Evolutionary conservation across 1,140 invertebrate species (phyloP), one percentile per base, ranked within the genome.

Genomic region (Zophobas atratus): DNA sequence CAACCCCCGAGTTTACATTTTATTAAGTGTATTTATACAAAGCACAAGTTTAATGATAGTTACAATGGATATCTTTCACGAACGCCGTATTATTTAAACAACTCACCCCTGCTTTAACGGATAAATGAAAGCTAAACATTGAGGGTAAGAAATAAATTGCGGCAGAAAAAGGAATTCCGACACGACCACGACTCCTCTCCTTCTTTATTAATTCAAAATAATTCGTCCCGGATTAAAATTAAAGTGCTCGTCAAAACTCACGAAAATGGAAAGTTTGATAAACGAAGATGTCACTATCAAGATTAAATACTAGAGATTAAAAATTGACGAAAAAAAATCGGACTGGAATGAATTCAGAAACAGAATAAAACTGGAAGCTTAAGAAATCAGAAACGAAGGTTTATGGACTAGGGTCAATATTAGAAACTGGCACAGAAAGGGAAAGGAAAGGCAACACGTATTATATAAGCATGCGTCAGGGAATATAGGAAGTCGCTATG

Each of bases 1-100:
- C 77, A 78, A 71, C 56, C 73, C 57, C 38, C 67, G 74, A 63
- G 72, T 74, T 75, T 79, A 63, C 57, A 63, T 63, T 63, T 79
- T 76, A 79, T 70, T 76, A 70, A 70, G 63, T 76, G 49, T 79
- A 73, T 73, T 79, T 79, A 51, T 51, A 76, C 67, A 77, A 75
- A 79, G 74, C 63, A 55, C 63, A 79, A 56, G 78, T 76, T 79
- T 76, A 79, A 79, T 79, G 70, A 79, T 77, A 60, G 39, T 67
- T 46, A 67, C 39, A 67, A 46, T 76, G 51, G 43, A 70, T 67
- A 71, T 71, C 75, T 77, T 71, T 71, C 51, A 77, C 55, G 55
- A 75, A 43, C 41, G 39, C 53, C 55, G 60, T 63, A 60, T 56
- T 77, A 57, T 71, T 70, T 70, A 77, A 57, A 77, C 75, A 77